Conservation (phyloP, 2,113 vertebrate genomes). For the Cariama cristata region DNA sequence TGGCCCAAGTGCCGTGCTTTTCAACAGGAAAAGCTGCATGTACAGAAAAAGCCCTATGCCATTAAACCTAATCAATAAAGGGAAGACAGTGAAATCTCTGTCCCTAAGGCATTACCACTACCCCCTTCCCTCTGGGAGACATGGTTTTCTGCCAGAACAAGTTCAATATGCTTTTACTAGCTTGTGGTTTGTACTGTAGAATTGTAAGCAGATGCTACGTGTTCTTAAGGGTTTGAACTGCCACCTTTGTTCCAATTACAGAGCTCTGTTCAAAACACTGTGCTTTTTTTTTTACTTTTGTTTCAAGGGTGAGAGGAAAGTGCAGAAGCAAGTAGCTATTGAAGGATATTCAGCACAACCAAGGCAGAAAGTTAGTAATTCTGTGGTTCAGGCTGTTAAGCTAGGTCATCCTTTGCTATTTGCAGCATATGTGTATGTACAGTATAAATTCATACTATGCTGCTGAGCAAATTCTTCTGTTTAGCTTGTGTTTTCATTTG, state of each 20-base stretch:
- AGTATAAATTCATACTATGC: background rate
- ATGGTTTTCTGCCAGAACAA: background rate
- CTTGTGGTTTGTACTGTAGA: background rate
- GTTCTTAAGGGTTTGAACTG: background rate
- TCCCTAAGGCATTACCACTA: background rate
- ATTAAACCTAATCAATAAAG: background rate
- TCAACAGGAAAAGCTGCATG: background rate
- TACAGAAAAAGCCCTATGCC: background rate
- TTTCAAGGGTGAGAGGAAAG: background rate
- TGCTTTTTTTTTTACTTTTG: background rate
- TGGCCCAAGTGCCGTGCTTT: background rate
- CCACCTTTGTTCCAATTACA: background rate
- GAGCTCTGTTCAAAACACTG: background rate
- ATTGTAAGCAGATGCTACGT: background rate
- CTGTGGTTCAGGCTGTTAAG: background rate
- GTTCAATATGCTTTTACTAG: background rate
- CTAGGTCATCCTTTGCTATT: background rate
- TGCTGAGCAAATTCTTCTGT: background rate
- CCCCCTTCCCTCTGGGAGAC: background rate
- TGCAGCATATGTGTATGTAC: background rate
- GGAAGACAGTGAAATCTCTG: background rate
- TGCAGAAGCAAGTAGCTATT: background rate
- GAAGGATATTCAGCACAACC: background rate
- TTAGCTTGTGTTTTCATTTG: background rate
- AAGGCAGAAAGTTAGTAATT: background rate